A percentile compares a stretch with the other conserved stretches of the same genome.
These are phyloP conservation scores for Microtus richardsoni DNA, from an alignment of 2,113 vertebrate species.

Conservation along the genomic window DNA sequence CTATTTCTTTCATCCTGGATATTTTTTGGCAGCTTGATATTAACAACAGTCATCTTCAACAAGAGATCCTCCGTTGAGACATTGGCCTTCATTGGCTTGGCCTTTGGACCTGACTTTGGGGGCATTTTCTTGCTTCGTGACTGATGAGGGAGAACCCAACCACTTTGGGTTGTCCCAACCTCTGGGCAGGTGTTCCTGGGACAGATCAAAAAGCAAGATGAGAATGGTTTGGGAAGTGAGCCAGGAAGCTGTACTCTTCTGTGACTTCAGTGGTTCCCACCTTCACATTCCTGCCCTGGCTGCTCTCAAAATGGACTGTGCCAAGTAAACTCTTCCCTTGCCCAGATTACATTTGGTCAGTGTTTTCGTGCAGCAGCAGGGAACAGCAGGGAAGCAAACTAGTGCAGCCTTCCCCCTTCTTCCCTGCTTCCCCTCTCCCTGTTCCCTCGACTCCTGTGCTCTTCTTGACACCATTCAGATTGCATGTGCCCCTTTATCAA, in stretches of 20 bases:
- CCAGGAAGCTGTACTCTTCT: not conserved
- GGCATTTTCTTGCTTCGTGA: not conserved
- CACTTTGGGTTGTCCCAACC: not conserved
- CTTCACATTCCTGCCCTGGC: not conserved
- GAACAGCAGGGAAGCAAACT: not conserved
- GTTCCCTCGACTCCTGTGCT: not conserved
- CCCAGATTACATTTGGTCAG: not conserved
- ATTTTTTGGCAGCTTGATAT: not conserved
- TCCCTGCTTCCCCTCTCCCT: not conserved
- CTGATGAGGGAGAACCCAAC: not conserved
- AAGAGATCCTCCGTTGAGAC: not conserved
- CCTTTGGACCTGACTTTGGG: not conserved
- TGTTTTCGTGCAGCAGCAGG: not conserved
- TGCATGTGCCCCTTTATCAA: not conserved
- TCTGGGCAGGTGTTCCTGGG: not conserved
- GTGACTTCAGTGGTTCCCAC: not conserved
- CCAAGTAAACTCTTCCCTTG: not conserved
- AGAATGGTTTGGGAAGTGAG: not conserved
- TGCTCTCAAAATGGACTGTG: not conserved
- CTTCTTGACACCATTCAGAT: not conserved
- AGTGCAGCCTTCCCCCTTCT: not conserved
- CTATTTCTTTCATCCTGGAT: not conserved
- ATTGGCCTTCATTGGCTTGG: not conserved
- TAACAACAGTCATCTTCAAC: not conserved
- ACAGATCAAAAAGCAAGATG: not conserved